Conservation (phyloP, 2,113 vertebrate genomes). For the Rhabdomys dilectus region DNA sequence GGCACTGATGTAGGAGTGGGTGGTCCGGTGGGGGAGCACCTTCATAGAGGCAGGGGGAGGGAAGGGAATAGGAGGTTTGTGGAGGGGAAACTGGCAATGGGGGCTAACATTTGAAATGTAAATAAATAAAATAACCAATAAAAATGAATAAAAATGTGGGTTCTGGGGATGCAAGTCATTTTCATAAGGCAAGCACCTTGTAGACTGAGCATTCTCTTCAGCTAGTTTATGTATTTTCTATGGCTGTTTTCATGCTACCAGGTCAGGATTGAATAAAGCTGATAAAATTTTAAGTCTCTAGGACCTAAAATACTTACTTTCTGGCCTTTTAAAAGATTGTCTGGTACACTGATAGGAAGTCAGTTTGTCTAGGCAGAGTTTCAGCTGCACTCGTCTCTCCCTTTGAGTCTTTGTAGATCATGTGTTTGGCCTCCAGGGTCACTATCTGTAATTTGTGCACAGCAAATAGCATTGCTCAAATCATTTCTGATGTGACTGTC, state of each 20-base stretch:
- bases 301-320: not conserved
- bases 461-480: not conserved
- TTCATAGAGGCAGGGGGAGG: no score
- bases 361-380: not conserved
- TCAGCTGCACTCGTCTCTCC: not conserved
- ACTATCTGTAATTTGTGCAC: accelerated
- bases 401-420: not conserved
- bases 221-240: not conserved
- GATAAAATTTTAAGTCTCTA: not conserved
- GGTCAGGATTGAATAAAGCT: not conserved
- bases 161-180: not conserved
- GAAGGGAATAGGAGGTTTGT: no score
- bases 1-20: no score
- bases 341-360: not conserved
- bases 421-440: not conserved
- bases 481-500: not conserved
- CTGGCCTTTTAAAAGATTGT: not conserved
- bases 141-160: no score
- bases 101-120: no score
- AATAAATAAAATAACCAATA: no score
- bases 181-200: not conserved
- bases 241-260: not conserved
- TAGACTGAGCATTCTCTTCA: not conserved
- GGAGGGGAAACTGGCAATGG: no score
- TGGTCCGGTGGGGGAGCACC: no score